A percentile compares a stretch with the other conserved stretches of the same genome.
Conservation (phyloP, 2,888 invertebrate species). For the Plagodis pulveraria region DNA sequence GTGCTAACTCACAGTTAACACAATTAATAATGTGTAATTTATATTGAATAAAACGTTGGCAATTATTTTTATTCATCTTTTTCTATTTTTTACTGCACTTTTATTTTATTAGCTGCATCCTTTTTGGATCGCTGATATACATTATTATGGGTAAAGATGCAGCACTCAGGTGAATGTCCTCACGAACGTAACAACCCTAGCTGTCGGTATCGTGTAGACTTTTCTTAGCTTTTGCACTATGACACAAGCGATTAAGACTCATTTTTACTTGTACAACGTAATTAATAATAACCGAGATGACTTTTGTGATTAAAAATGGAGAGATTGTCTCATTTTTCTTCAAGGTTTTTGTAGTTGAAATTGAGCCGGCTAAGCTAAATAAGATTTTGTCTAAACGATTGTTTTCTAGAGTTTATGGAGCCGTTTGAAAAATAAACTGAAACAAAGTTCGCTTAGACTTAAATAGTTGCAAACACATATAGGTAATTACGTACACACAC, state of each 20-base stretch:
- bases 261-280: constrained; percentile 56
- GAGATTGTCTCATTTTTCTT: constrained; percentile 42
- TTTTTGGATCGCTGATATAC: too few relatives aligned
- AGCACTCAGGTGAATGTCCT: neutral
- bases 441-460: too few relatives aligned
- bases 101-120: too few relatives aligned
- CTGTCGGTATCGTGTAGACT: constrained; percentile 53
- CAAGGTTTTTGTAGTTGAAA: constrained; percentile 39
- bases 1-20: too few relatives aligned
- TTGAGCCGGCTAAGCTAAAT: constrained; percentile 27
- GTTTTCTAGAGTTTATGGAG: neutral
- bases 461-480: too few relatives aligned
- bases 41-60: too few relatives aligned
- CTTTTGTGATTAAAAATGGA: constrained; percentile 42
- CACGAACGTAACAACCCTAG: constrained; percentile 11
- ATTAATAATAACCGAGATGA: constrained; percentile 43
- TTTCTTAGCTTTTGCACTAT: constrained; percentile 55
- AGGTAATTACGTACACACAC: too few relatives aligned
- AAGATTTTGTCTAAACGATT: constrained; percentile 9
- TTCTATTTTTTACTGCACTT: too few relatives aligned
- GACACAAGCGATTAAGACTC: constrained; percentile 65
- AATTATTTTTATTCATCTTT: too few relatives aligned
- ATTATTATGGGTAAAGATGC: too few relatives aligned
- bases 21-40: too few relatives aligned
- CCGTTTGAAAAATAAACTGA: too few relatives aligned